Conservation (phyloP, 2,888 invertebrate genomes). For the Stratiomys singularior region DNA sequence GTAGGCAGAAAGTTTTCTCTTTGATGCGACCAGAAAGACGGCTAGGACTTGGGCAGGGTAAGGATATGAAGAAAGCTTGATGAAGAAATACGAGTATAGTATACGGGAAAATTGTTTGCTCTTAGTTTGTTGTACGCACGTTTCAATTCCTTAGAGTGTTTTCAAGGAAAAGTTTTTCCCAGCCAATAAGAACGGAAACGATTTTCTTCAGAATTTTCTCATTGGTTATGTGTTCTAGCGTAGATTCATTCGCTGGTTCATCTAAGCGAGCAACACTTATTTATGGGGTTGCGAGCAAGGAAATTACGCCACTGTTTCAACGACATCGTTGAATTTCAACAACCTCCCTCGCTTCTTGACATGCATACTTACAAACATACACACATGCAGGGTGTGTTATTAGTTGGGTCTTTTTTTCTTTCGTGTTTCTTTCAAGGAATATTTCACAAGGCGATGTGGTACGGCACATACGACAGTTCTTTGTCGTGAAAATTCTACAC, state of each 20-base stretch:
- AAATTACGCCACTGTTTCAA: neutral
- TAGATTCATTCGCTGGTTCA: constrained; percentile 23
- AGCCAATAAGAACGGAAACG: constrained; percentile 50
- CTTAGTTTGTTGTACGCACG: constrained; percentile 36
- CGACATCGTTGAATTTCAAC: neutral
- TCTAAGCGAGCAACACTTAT: neutral
- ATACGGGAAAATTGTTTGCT: constrained; percentile 19
- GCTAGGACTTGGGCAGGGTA: neutral
- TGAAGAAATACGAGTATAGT: neutral
- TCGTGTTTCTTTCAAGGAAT: neutral
- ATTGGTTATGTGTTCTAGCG: constrained; percentile 44
- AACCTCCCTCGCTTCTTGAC: neutral
- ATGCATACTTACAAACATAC: neutral
- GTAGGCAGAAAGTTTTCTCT: neutral
- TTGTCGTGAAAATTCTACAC: neutral
- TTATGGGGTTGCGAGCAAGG: neutral
- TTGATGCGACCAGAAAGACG: neutral
- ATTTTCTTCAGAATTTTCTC: constrained; percentile 51
- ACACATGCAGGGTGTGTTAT: no score
- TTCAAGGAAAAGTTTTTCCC: constrained; percentile 42
- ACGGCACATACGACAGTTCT: neutral
- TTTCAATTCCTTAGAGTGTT: constrained; percentile 24
- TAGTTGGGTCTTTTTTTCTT: no score
- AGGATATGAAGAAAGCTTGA: neutral
- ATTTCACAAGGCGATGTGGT: neutral